These are phyloP conservation scores for Etheostoma nigrum DNA, from an alignment of 2,797 vertebrate species.

Conservation along the genomic window DNA sequence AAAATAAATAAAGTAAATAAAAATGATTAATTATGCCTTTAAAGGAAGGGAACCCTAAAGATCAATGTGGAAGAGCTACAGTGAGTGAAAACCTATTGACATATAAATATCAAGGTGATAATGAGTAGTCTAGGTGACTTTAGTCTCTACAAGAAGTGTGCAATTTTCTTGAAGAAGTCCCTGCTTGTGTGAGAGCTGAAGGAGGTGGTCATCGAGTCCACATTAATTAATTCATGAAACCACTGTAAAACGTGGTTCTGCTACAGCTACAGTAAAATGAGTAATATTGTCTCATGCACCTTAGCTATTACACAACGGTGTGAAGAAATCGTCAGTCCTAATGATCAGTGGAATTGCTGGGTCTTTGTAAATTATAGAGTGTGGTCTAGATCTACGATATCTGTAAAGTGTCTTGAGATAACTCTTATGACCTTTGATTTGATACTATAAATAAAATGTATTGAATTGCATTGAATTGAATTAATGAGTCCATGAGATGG, in stretches of 20 bases:
- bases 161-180: slow-evolving; percentile 14
- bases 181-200: not conserved
- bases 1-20: not conserved
- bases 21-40: not conserved
- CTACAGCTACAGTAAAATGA: slow-evolving; percentile 41
- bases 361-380: too few relatives aligned
- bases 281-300: slow-evolving; percentile 64
- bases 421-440: too few relatives aligned
- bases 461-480: too few relatives aligned
- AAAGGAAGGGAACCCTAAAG: not conserved
- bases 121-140: not conserved
- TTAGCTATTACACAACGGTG: slow-evolving; percentile 58
- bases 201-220: slow-evolving; percentile 18
- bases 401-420: too few relatives aligned
- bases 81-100: not conserved
- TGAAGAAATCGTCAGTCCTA: slow-evolving; percentile 58
- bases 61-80: not conserved
- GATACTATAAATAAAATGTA: too few relatives aligned
- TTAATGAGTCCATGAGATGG: slow-evolving; percentile 65
- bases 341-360: not conserved
- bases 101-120: not conserved
- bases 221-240: slow-evolving; percentile 59
- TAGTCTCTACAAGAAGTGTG: not conserved
- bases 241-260: slow-evolving; percentile 25
- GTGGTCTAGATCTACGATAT: too few relatives aligned